Evolutionary conservation across 2,888 invertebrate species (phyloP), one percentile per base, ranked within the genome.

Genomic region (Leucophora obtusa): DNA sequence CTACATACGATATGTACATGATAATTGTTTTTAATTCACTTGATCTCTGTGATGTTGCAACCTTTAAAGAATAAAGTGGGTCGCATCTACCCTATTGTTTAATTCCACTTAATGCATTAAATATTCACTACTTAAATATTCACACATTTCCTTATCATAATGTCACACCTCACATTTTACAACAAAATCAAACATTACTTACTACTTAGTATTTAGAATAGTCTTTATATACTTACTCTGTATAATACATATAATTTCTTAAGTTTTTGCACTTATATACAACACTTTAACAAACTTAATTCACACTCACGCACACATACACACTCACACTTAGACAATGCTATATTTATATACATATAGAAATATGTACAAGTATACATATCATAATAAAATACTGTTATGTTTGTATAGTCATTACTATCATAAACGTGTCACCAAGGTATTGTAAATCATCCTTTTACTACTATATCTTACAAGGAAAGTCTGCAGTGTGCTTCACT

Each of bases 361-460:
- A 38, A 11, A 38, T 10, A 33, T 10, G 17, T 60, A 17, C 17
- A n/a, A 24, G 28, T 5, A 54, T n/a, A 24, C 56, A 75, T 70
- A 75, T 68, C 66, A 75, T 71, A 79, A 79, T 75, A 71, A 75
- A 79, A 66, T 62, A 66, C 66, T 66, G 68, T 71, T 75, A 79
- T 79, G 75, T 62, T 71, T 66, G 38, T 38, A 35, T 18, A 71
- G 62, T 58, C 62, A 79, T 79, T 79, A 68, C 17, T 71, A 75
- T 62, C 62, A 70, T 71, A 75, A 75, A 79, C 71, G 62, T 79
- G 75, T 71, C 71, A 79, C 66, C 47, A 59, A 58, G 70, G 60
- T 53, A 58, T 21, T 62, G 68, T 79, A 79, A 75, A 75, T 79
- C 66, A 79, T 68, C 10, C 21, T 38, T 38, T 28, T 9, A 38